Conservation (phyloP, 2,888 invertebrate species). For the Patella ulyssiponensis region DNA sequence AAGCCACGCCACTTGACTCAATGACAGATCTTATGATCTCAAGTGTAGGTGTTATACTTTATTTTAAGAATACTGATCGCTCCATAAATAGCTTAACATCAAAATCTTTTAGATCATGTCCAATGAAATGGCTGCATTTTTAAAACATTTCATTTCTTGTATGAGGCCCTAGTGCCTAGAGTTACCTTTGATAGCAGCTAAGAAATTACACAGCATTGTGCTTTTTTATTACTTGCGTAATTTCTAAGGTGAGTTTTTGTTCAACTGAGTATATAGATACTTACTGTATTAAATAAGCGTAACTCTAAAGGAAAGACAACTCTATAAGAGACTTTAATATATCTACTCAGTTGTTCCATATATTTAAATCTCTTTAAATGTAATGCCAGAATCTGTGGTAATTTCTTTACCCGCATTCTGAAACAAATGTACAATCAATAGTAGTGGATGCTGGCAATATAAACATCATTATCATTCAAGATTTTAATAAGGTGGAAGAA, state of each 20-base stretch:
- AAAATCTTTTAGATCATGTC: not conserved
- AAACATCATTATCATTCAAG: no score
- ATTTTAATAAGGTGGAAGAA: no score
- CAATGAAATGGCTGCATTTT: not conserved
- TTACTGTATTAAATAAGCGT: conserved; percentile 95
- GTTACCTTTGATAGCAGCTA: no score
- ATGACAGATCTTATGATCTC: no score
- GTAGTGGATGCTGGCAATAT: not conserved
- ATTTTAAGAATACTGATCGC: not conserved
- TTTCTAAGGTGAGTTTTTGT: no score
- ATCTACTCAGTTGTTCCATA: conserved; percentile 98
- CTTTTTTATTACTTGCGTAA: no score
- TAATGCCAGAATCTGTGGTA: conserved; percentile 96
- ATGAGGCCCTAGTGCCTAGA: no score
- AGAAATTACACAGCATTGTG: no score
- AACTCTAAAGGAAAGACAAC: conserved; percentile 99
- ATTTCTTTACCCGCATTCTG: conserved; percentile 97
- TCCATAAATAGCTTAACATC: not conserved
- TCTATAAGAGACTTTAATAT: conserved; percentile 98
- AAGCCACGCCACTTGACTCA: no score
- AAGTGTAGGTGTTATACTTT: no score
- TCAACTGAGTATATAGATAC: conserved; percentile 61
- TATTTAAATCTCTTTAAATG: conserved; percentile 94
- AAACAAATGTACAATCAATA: conserved; percentile 74
- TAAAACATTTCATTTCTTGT: no score